Evolutionary conservation across 2,113 vertebrate genomes (phyloP).

Genomic region (Siniperca chuatsi): DNA sequence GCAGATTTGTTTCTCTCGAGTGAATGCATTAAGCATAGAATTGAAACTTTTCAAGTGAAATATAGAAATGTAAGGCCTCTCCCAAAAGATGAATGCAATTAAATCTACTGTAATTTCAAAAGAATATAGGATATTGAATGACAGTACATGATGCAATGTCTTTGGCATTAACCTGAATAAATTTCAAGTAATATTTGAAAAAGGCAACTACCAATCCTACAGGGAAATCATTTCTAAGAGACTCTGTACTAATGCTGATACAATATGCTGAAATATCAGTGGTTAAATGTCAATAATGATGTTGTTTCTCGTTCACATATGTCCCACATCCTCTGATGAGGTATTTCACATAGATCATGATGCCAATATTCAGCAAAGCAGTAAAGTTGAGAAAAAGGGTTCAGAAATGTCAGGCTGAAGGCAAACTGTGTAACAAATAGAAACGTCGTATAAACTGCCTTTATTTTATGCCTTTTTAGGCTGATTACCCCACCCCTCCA

Average conservation of each 20-base stretch:
- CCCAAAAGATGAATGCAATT: not conserved
- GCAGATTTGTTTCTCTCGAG: too few relatives aligned
- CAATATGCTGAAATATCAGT: not conserved
- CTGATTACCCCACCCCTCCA: too few relatives aligned
- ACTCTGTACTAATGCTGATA: not conserved
- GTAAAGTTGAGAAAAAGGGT: not conserved
- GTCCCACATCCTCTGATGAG: not conserved
- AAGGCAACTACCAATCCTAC: not conserved
- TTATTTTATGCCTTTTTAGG: not conserved
- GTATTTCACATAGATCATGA: not conserved
- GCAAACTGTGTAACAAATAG: not conserved
- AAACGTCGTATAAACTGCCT: not conserved
- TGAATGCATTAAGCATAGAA: not conserved
- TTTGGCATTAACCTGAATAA: conserved; percentile 12
- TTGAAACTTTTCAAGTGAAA: not conserved
- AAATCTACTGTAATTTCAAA: conserved; percentile 3
- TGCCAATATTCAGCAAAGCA: conserved; percentile 13
- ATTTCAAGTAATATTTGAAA: conserved; percentile 32
- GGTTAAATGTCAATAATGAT: not conserved
- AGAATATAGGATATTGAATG: conserved; percentile 20
- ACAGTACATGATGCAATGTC: not conserved
- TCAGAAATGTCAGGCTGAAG: not conserved
- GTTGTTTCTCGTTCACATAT: not conserved
- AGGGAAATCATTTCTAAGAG: not conserved
- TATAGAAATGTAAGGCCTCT: conserved; percentile 2